Percentiles rank a stretch among this genome's conserved stretches.
These are phyloP conservation scores for Loris lydekkerianus DNA, from an alignment of 2,797 vertebrate genomes.

Conservation along the genomic window DNA sequence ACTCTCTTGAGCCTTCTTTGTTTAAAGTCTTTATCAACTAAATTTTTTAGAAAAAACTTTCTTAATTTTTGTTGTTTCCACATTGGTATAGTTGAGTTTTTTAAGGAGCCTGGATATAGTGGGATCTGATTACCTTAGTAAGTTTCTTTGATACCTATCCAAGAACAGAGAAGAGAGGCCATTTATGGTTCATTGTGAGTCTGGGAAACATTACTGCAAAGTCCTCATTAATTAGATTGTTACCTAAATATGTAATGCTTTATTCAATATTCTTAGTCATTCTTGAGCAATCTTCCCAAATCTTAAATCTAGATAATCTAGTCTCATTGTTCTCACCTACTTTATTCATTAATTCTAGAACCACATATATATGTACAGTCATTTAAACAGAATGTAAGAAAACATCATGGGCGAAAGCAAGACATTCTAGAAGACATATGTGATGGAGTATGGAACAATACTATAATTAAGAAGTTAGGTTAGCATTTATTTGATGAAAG, in stretches of 20 bases:
- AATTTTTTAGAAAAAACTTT: not conserved
- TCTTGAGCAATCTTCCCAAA: not conserved
- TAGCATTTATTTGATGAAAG: not conserved
- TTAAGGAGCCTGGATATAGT: not conserved
- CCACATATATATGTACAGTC: not conserved
- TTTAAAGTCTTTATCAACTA: not conserved
- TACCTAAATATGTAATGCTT: not conserved
- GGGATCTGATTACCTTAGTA: not conserved
- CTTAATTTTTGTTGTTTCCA: not conserved
- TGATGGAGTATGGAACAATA: not conserved
- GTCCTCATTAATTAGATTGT: not conserved
- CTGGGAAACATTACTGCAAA: not conserved
- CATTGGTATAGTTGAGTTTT: not conserved
- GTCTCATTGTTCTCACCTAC: not conserved
- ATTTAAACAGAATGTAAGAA: slow-evolving; percentile 26
- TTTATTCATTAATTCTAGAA: not conserved
- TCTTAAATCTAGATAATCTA: not conserved
- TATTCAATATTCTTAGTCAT: not conserved
- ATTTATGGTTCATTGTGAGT: not conserved
- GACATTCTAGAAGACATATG: not conserved
- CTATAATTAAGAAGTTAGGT: not conserved
- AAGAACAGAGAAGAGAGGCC: not conserved
- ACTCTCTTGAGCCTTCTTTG: not conserved
- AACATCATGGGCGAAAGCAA: not conserved
- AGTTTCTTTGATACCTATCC: not conserved